Conservation (phyloP, 2,888 invertebrate genomes). For the Eilema sororculum region DNA sequence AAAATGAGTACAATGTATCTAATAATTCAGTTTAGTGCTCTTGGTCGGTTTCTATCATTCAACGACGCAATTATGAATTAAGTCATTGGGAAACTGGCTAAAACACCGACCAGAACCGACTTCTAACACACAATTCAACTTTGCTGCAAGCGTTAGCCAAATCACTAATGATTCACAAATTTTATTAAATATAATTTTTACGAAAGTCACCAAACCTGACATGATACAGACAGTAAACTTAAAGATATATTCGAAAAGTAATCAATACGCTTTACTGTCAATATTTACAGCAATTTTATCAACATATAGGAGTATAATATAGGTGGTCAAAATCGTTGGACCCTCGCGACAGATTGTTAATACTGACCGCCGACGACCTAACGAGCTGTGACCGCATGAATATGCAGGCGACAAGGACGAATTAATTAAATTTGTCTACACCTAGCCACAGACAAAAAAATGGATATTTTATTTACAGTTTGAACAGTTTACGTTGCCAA, state of each 20-base stretch:
- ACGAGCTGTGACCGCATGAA: constrained; percentile 84
- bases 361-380: constrained; percentile 80
- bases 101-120: neutral
- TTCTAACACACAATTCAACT: neutral
- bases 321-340: constrained; percentile 25
- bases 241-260: neutral
- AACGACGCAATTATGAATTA: neutral
- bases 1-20: too few species aligned
- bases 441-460: constrained; percentile 44
- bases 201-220: neutral
- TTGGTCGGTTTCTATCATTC: too few species aligned
- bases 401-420: constrained; percentile 76
- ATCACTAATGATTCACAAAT: too few species aligned
- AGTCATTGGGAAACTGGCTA: neutral
- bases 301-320: neutral
- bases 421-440: constrained; percentile 76
- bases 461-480: constrained; percentile 25
- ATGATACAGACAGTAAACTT: neutral
- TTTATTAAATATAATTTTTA: too few species aligned
- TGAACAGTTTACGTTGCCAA: neutral
- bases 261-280: neutral
- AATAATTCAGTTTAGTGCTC: too few species aligned
- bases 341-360: constrained; percentile 71
- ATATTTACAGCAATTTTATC: neutral
- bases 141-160: neutral